These are phyloP conservation scores for Torymus tubicola DNA, from an alignment of 2,888 invertebrate genomes.

Conservation along the genomic window DNA sequence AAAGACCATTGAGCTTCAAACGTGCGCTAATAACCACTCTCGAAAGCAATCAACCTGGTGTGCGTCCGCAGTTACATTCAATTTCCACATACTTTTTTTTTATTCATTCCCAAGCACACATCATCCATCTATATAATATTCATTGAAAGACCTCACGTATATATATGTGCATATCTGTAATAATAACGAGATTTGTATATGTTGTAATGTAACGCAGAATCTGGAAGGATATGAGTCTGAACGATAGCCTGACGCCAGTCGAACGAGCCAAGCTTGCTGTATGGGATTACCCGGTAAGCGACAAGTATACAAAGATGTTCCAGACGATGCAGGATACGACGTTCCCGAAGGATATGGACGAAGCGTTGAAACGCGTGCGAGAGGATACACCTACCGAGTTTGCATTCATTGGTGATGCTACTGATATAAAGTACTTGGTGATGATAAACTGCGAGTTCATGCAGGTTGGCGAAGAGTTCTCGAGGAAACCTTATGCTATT, in stretches of 20 bases:
- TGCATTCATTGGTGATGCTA: slow-evolving; percentile 96
- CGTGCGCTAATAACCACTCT: too few relatives aligned
- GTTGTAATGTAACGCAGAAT: slow-evolving; percentile 80
- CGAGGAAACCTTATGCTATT: slow-evolving; percentile 96
- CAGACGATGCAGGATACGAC: slow-evolving; percentile 92
- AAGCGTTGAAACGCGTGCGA: slow-evolving; percentile 87
- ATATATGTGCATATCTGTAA: too few relatives aligned
- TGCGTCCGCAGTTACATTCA: too few relatives aligned
- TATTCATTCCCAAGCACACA: too few relatives aligned
- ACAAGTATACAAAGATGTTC: slow-evolving; percentile 99
- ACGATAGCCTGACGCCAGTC: slow-evolving; percentile 92
- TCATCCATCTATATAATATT: too few relatives aligned
- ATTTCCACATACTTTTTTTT: too few relatives aligned
- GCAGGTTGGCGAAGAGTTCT: slow-evolving; percentile 97
- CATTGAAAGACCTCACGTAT: too few relatives aligned
- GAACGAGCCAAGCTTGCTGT: slow-evolving; percentile 96
- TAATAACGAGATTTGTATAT: too few relatives aligned
- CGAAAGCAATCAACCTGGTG: too few relatives aligned
- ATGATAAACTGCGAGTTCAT: slow-evolving; percentile 92
- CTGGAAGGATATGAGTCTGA: slow-evolving; percentile 98
- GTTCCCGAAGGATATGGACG: slow-evolving; percentile 87
- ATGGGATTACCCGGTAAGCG: slow-evolving; percentile 99
- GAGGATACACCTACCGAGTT: slow-evolving; percentile 88
- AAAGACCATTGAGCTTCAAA: too few relatives aligned
- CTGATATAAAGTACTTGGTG: slow-evolving; percentile 89